Evolutionary conservation across 2,113 vertebrate genomes (phyloP), one percentile per base, ranked within the genome.

Genomic region (Notothenia rossii): DNA sequence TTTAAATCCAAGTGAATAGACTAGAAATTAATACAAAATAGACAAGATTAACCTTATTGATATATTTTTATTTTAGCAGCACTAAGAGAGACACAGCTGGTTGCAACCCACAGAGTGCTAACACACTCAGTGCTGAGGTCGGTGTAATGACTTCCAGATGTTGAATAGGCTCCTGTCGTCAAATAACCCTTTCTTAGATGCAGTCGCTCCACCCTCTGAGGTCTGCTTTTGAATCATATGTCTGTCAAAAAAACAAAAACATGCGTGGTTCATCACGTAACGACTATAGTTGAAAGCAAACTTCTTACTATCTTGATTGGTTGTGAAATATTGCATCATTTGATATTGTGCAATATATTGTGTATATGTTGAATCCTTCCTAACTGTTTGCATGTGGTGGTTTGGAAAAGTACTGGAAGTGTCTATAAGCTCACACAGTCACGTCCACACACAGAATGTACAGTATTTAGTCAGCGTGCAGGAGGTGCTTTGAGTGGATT

Each of bases 301-400:
- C 5, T 48, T 65, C 17, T n/a, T 10, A 43, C 8, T 3, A 15
- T 29, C 29, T 56, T 46, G 17, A 8, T 6, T 18, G 45, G 22
- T 11, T 36, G 22, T 78, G 59, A 79, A 81, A 79, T 46, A 33
- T 86, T 87, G 55, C 71, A 64, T 87, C 79, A 78, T 56, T 22
- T 17, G 3, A 14, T 15, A 2, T n/a, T 17, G 18, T 15, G n/a
- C 49, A 22, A 22, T 22, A 22, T 22, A 22, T 22, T 22, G 22
- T 22, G 22, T 22, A 7, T 2, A 13, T 58, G 33, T 43, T 12
- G 48, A 18, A 20, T 48, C 45, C 6, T 22, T 69, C 20, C 10
- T 3, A 61, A 7, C 12, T 66, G 25, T 55, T 9, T 25, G 14
- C 56, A 18, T 33, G 49, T 46, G 14, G 7, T 59, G 53, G 10